phyloP scores from a whole-genome alignment of 2,113 vertebrate genomes.

The Thinocorus orbignyianus region DNA sequence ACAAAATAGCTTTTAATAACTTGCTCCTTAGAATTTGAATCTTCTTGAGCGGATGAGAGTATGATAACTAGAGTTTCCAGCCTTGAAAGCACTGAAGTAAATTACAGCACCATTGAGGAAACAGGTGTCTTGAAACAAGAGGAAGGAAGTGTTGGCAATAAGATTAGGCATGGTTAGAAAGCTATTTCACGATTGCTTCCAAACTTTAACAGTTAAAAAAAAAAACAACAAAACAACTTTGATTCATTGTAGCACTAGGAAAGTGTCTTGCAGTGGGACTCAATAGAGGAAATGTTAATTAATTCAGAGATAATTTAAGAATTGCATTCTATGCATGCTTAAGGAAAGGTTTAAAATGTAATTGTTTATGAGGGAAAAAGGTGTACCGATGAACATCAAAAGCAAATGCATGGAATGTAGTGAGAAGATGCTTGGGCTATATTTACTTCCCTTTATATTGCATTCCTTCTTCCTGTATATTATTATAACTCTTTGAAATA shows the following conservation, averaged over 20 bases:
- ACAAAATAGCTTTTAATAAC: background rate
- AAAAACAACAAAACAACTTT: background rate
- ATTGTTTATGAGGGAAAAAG: background rate
- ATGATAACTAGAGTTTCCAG: background rate
- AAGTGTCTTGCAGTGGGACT: background rate
- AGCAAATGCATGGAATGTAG: background rate
- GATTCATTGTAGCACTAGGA: background rate
- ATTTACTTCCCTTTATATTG: background rate
- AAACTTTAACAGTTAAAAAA: background rate
- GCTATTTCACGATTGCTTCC: background rate
- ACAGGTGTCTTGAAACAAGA: background rate
- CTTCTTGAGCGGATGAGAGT: background rate
- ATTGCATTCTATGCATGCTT: background rate
- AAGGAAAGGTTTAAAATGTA: background rate
- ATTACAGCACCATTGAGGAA: background rate
- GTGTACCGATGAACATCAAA: background rate
- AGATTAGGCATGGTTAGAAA: background rate
- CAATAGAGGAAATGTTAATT: background rate
- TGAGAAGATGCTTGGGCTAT: background rate
- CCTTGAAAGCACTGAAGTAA: background rate
- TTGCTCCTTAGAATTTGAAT: background rate
- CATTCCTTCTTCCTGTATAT: background rate
- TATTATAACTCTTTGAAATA: background rate
- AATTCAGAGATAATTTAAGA: background rate
- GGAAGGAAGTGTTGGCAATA: background rate